phyloP scores from a whole-genome alignment of 2,888 invertebrate genomes.

The Cataglyphis altisquamis region DNA sequence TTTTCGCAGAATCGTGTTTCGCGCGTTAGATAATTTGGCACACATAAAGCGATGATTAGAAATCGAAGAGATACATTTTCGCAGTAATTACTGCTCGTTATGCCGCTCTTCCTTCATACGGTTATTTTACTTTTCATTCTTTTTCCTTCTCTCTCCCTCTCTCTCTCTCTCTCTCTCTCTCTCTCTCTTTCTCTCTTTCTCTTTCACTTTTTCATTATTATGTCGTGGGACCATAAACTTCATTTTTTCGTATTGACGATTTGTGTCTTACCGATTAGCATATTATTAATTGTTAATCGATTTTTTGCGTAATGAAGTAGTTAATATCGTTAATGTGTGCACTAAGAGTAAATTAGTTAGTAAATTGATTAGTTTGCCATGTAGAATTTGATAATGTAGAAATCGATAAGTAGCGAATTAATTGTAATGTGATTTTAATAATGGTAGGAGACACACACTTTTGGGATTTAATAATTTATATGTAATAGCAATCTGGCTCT shows the following conservation, averaged over 20 bases:
- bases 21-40: not conserved
- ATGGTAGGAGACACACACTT: not conserved
- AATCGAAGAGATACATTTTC: slow-evolving; percentile 30
- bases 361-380: slow-evolving; percentile 20
- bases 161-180: not conserved
- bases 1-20: not conserved
- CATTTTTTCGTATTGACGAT: slow-evolving; percentile 31
- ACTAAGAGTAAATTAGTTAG: slow-evolving; percentile 5
- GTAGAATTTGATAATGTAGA: not conserved
- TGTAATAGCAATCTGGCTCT: not conserved
- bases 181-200: not conserved
- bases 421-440: slow-evolving; percentile 15
- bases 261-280: slow-evolving; percentile 23
- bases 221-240: slow-evolving; percentile 49
- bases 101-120: not conserved
- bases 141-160: not conserved
- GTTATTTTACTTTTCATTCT: not conserved
- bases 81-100: slow-evolving; percentile 24
- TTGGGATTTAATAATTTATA: not conserved
- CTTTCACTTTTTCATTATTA: slow-evolving; percentile 15
- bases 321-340: slow-evolving; percentile 16
- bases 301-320: slow-evolving; percentile 16
- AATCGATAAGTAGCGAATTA: not conserved
- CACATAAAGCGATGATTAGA: slow-evolving; percentile 16
- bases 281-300: slow-evolving; percentile 1